A percentile compares a stretch with the other conserved stretches of the same genome.
Evolutionary conservation across 2,113 vertebrate species (phyloP).

Genomic region (Hippopotamus amphibius): DNA sequence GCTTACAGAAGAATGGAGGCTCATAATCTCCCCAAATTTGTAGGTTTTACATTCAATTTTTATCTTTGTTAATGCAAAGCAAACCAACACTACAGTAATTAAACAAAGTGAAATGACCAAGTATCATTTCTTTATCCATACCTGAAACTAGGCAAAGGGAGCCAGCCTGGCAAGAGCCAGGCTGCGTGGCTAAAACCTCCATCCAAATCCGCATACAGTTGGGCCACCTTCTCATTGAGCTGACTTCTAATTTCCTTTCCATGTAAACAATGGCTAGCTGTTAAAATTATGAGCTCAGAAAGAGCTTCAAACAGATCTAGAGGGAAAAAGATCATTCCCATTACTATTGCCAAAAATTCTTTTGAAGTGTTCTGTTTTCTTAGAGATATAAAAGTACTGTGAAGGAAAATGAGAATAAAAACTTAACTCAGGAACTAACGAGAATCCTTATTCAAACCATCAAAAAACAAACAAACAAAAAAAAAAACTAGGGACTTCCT

Average conservation of each 20-base stretch:
- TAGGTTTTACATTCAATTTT: constrained; percentile 32
- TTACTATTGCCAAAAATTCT: constrained; percentile 37
- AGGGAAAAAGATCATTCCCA: constrained; percentile 12
- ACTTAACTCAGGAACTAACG: background rate
- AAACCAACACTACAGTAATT: background rate
- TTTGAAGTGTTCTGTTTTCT: constrained; percentile 22
- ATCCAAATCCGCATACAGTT: constrained; percentile 96
- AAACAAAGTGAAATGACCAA: background rate
- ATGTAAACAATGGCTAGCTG: constrained; percentile 97
- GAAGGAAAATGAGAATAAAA: constrained; percentile 14
- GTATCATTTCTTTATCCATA: constrained; percentile 69
- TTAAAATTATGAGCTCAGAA: constrained; percentile 98
- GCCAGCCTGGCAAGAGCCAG: constrained; percentile 97
- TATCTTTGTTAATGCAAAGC: constrained; percentile 21
- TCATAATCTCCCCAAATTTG: background rate
- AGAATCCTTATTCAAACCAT: background rate
- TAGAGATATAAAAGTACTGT: background rate
- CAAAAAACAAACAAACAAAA: background rate
- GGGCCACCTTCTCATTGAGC: constrained; percentile 93
- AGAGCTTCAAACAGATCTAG: constrained; percentile 96
- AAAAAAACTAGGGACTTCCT: too few species aligned
- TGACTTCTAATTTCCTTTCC: constrained; percentile 95
- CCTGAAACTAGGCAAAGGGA: constrained; percentile 99
- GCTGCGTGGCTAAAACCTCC: constrained; percentile 97
- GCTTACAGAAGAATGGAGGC: background rate